A percentile compares a stretch with the other conserved stretches of the same genome.
These are phyloP conservation scores for Drosophila prolongata DNA, from an alignment of 2,888 invertebrate genomes.

Conservation along the genomic window DNA sequence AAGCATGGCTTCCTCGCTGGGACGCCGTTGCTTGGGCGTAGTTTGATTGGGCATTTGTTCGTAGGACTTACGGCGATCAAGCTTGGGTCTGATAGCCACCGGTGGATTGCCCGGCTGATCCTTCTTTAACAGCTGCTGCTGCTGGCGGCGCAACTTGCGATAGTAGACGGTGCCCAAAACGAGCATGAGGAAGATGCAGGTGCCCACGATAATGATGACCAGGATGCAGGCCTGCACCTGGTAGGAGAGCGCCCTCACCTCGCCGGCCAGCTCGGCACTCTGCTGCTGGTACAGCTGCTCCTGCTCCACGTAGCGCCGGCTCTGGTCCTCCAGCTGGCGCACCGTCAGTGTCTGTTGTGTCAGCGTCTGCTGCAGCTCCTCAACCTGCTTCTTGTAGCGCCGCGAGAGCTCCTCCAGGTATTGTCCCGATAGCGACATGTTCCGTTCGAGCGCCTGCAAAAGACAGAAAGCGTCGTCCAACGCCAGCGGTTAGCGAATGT, in stretches of 20 bases:
- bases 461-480: constrained; percentile 38
- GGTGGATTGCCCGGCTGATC: constrained; percentile 27
- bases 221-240: constrained; percentile 85
- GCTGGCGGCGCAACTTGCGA: constrained; percentile 79
- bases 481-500: constrained; percentile 16
- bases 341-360: constrained; percentile 93
- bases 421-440: constrained; percentile 98
- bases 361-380: constrained; percentile 95
- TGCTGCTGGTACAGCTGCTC: constrained; percentile 93
- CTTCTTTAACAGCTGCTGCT: constrained; percentile 66
- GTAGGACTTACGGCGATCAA: constrained; percentile 87
- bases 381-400: constrained; percentile 97
- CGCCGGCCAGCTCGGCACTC: constrained; percentile 88
- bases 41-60: constrained; percentile 86
- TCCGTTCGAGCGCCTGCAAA: constrained; percentile 94
- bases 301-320: constrained; percentile 88
- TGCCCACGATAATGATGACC: constrained; percentile 82
- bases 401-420: constrained; percentile 98
- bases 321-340: constrained; percentile 89
- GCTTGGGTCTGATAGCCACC: constrained; percentile 48
- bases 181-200: constrained; percentile 81
- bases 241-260: constrained; percentile 87
- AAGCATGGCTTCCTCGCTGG: constrained; percentile 90
- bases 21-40: constrained; percentile 85
- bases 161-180: constrained; percentile 81